Evolutionary conservation across 1,140 invertebrate species (phyloP).

Genomic region (Ylistrum balloti): DNA sequence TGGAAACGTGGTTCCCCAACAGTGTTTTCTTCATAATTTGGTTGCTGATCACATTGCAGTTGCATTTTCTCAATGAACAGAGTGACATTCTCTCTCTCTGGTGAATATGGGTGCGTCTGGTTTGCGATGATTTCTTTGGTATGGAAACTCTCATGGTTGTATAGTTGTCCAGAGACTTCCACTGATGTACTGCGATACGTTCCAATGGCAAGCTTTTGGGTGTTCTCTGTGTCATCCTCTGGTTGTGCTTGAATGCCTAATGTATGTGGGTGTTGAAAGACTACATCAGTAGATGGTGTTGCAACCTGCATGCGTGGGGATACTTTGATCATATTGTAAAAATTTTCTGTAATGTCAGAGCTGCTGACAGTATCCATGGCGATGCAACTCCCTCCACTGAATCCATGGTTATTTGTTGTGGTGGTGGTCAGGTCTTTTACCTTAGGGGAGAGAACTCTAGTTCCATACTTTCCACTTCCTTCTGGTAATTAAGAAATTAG

Average conservation of each 20-base stretch:
- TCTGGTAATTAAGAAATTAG: not conserved
- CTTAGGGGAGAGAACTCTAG: conserved; percentile 14
- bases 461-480: not conserved
- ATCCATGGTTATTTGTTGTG: not conserved
- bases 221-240: not conserved
- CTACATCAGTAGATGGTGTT: not conserved
- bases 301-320: not conserved
- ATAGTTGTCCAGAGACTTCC: not conserved
- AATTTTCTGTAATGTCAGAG: not conserved
- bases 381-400: conserved; percentile 2
- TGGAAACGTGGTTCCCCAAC: not conserved
- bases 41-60: not conserved
- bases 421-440: not conserved
- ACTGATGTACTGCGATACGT: not conserved
- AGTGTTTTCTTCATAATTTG: not conserved
- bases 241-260: not conserved
- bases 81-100: not conserved
- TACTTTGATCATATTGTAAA: not conserved
- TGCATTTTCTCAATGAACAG: not conserved
- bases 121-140: not conserved
- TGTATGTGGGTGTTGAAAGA: not conserved
- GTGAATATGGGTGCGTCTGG: not conserved
- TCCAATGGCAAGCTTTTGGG: not conserved
- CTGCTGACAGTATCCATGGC: not conserved
- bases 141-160: not conserved